These are phyloP conservation scores for Matsumurasca onukii DNA, from an alignment of 1,140 invertebrate species.

Conservation along the genomic window DNA sequence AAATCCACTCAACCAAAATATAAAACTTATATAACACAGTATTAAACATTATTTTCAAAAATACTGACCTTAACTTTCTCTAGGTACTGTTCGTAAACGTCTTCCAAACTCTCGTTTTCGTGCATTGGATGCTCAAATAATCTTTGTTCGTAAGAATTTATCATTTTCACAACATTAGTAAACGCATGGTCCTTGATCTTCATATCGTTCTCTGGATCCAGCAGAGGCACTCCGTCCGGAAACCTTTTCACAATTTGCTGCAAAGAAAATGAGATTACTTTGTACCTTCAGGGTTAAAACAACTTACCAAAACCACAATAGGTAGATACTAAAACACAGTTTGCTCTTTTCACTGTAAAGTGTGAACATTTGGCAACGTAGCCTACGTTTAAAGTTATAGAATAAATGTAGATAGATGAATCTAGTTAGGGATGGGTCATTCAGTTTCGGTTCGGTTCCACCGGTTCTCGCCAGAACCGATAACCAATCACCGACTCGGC, in stretches of 20 bases:
- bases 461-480: too few relatives aligned
- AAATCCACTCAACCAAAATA: not conserved
- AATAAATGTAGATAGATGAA: too few relatives aligned
- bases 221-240: conserved; percentile 76
- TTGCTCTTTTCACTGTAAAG: too few relatives aligned
- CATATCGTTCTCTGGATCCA: conserved; percentile 97
- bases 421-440: too few relatives aligned
- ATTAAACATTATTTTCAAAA: not conserved
- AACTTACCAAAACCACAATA: too few relatives aligned
- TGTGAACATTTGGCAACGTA: too few relatives aligned
- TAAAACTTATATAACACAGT: not conserved
- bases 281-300: too few relatives aligned
- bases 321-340: too few relatives aligned
- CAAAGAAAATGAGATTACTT: conserved; percentile 37
- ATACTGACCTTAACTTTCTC: conserved; percentile 50
- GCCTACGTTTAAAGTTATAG: too few relatives aligned
- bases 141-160: conserved; percentile 77
- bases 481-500: too few relatives aligned
- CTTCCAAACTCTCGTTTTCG: conserved; percentile 48
- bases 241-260: conserved; percentile 89
- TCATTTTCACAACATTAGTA: conserved; percentile 75
- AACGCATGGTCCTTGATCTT: conserved; percentile 85
- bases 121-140: conserved; percentile 84
- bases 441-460: too few relatives aligned
- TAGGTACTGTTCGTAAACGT: conserved; percentile 34